These are phyloP conservation scores for Micromussa lordhowensis DNA, from an alignment of 92 coral and sea anemone species.

Conservation along the genomic window DNA sequence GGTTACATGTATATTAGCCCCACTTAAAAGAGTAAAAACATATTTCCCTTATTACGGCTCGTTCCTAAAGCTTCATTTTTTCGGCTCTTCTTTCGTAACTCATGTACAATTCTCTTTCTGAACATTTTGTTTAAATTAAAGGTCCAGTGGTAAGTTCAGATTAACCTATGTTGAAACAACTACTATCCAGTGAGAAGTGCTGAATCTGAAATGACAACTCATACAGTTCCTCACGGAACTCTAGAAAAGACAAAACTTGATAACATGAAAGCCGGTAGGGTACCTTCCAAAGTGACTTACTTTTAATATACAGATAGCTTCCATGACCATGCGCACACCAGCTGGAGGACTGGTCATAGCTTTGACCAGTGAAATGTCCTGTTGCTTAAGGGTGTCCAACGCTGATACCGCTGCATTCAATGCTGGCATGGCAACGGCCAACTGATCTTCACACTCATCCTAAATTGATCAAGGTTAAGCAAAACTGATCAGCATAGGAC, in stretches of 20 bases:
- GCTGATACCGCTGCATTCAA: constrained; percentile 93
- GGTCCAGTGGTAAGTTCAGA: no score
- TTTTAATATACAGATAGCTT: constrained; percentile 95
- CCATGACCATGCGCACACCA: constrained; percentile 99
- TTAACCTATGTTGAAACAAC: not conserved
- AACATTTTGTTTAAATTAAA: no score
- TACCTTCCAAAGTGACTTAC: constrained; percentile 43
- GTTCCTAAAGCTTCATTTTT: no score
- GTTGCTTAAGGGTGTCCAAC: constrained; percentile 88
- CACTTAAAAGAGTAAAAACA: no score
- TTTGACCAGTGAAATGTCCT: constrained; percentile 90
- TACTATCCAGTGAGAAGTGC: not conserved
- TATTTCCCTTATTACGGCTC: no score
- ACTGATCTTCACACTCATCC: constrained; percentile 97
- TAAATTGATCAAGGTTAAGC: constrained; percentile 11
- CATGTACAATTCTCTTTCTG: no score
- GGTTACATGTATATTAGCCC: not conserved
- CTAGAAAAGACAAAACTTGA: not conserved
- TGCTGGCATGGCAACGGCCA: constrained; percentile 98
- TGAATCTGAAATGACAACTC: no score
- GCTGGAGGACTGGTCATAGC: constrained; percentile 96
- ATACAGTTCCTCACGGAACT: not conserved
- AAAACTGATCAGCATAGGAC: not conserved
- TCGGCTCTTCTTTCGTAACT: no score
- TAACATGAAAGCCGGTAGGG: not conserved